A percentile compares a stretch with the other conserved stretches of the same genome.
phyloP scores from a whole-genome alignment of 2,888 invertebrate genomes.

The Dasypolia templi region DNA sequence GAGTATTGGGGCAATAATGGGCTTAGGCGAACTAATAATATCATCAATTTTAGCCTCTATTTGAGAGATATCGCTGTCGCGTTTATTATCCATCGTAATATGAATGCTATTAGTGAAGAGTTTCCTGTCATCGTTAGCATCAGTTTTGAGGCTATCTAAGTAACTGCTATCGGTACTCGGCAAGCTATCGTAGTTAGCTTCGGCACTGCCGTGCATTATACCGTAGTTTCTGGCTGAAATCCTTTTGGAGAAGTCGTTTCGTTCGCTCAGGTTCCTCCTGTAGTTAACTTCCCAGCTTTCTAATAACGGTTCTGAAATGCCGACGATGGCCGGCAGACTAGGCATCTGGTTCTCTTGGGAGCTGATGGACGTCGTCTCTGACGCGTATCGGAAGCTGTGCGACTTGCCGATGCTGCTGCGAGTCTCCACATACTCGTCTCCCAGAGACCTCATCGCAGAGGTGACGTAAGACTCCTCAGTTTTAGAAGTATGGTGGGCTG shows the following conservation, averaged over 20 bases:
- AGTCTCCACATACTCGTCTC: constrained; percentile 85
- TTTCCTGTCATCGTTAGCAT: constrained; percentile 82
- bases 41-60: constrained; percentile 90
- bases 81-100: constrained; percentile 83
- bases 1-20: constrained; percentile 87
- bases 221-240: constrained; percentile 85
- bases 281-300: constrained; percentile 90
- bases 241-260: constrained; percentile 84
- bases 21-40: constrained; percentile 89
- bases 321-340: constrained; percentile 88
- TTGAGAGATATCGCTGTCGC: constrained; percentile 88
- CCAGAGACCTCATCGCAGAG: constrained; percentile 83
- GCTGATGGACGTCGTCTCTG: constrained; percentile 87
- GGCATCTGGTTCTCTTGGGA: constrained; percentile 89
- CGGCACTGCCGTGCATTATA: constrained; percentile 78
- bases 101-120: constrained; percentile 86
- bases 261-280: constrained; percentile 84
- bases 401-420: constrained; percentile 92
- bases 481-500: constrained; percentile 76
- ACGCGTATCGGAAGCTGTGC: constrained; percentile 92
- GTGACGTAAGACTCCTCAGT: constrained; percentile 83
- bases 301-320: constrained; percentile 87
- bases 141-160: constrained; percentile 87
- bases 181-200: constrained; percentile 85
- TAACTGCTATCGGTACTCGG: constrained; percentile 88